Evolutionary conservation across 2,888 invertebrate genomes (phyloP).

Genomic region (Sarcophaga carnaria): DNA sequence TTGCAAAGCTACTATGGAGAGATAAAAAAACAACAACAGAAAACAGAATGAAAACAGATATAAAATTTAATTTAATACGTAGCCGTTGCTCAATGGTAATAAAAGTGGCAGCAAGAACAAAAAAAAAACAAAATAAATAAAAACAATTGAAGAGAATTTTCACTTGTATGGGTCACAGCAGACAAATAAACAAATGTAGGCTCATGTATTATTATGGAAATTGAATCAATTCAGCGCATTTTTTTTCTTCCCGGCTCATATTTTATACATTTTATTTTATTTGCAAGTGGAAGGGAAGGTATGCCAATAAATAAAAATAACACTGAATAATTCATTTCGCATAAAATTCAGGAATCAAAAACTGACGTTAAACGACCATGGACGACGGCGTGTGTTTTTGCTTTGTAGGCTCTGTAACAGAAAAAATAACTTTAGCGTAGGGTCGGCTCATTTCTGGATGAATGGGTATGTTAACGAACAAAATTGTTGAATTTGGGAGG

Average conservation of each 20-base stretch:
- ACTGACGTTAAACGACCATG: no score
- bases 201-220: slow-evolving; percentile 19
- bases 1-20: slow-evolving; percentile 33
- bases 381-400: no score
- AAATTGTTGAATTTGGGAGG: no score
- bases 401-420: no score
- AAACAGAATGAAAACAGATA: not conserved
- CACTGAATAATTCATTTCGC: not conserved
- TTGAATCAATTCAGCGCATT: slow-evolving; percentile 30
- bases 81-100: not conserved
- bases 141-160: slow-evolving; percentile 35
- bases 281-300: slow-evolving; percentile 18
- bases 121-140: not conserved
- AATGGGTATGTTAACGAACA: no score
- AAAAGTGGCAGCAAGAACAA: not conserved
- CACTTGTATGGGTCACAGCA: slow-evolving; percentile 5
- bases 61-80: not conserved
- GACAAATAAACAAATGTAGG: slow-evolving; percentile 30
- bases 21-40: slow-evolving; percentile 13
- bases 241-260: not conserved
- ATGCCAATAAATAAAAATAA: not conserved
- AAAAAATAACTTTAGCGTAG: no score
- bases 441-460: no score
- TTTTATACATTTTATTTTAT: slow-evolving; percentile 28
- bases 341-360: no score